Conservation (phyloP, 2,888 invertebrate genomes). For the Pyrochroa serraticornis region DNA sequence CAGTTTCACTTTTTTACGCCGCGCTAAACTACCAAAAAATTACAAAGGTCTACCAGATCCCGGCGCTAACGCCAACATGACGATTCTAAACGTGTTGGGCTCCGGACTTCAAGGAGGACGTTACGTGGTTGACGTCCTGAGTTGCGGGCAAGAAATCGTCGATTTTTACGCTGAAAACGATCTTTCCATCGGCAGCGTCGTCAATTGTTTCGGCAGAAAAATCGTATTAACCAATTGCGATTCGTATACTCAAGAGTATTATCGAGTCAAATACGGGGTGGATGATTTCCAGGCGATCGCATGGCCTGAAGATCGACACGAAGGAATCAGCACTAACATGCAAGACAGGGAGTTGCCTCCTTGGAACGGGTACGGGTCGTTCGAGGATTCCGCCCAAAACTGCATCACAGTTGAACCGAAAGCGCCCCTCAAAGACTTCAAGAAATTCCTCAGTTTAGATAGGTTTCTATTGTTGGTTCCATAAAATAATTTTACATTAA, state of each 20-base stretch:
- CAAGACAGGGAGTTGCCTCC: constrained; percentile 71
- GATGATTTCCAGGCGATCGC: constrained; percentile 70
- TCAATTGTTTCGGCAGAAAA: constrained; percentile 83
- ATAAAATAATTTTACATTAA: background rate
- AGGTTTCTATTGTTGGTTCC: constrained; percentile 57
- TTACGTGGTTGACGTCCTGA: constrained; percentile 65
- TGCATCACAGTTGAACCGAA: constrained; percentile 82
- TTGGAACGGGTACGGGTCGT: constrained; percentile 89
- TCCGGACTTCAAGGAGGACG: constrained; percentile 61
- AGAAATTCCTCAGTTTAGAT: constrained; percentile 81
- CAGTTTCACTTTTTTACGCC: constrained; percentile 74
- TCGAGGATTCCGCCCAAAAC: constrained; percentile 89
- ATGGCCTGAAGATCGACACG: constrained; percentile 56
- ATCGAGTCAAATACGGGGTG: constrained; percentile 61
- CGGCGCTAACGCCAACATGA: constrained; percentile 61
- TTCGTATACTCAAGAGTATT: constrained; percentile 84
- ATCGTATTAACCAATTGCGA: constrained; percentile 85
- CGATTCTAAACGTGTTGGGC: constrained; percentile 70
- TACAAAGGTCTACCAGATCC: constrained; percentile 54
- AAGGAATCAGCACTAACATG: constrained; percentile 46
- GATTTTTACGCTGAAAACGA: constrained; percentile 74
- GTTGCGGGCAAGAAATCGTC: constrained; percentile 59
- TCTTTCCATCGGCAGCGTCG: constrained; percentile 78
- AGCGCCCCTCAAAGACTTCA: constrained; percentile 76
- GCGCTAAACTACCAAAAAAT: constrained; percentile 80